Conservation (phyloP, 1,140 invertebrate species). For the Phenacoccus solenopsis region DNA sequence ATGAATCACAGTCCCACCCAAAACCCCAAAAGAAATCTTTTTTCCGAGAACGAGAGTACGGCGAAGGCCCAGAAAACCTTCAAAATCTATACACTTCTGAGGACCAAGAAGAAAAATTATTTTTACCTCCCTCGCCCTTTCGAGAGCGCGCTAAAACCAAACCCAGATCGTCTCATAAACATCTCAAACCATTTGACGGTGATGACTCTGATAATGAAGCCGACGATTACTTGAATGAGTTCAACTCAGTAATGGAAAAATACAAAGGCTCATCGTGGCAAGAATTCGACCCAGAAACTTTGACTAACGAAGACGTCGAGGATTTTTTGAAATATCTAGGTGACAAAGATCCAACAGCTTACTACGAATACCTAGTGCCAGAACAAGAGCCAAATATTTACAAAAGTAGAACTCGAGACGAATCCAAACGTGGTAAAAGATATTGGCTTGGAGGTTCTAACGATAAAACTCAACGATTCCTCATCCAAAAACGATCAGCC, state of each 20-base stretch:
- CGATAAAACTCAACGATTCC: not conserved
- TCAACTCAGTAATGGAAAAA: conserved; percentile 20
- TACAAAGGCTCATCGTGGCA: conserved; percentile 10
- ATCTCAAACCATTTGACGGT: conserved; percentile 23
- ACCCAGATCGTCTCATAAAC: conserved; percentile 20
- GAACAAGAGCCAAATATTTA: conserved; percentile 23
- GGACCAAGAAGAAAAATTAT: conserved; percentile 16
- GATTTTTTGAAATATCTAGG: conserved; percentile 22
- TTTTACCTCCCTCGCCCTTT: conserved; percentile 24
- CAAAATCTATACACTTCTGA: conserved; percentile 19
- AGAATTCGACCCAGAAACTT: conserved; percentile 21
- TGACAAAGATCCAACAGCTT: conserved; percentile 18
- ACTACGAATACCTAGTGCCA: conserved; percentile 22
- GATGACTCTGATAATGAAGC: conserved; percentile 26
- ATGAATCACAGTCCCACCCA: not conserved
- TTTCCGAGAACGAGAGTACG: conserved; percentile 26
- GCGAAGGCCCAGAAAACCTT: conserved; percentile 20
- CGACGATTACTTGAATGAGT: conserved; percentile 19
- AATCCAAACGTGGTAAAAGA: not conserved
- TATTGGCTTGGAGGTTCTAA: not conserved
- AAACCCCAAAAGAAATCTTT: conserved; percentile 23
- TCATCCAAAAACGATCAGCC: not conserved
- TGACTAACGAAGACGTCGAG: conserved; percentile 23
- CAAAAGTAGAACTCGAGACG: conserved; percentile 23
- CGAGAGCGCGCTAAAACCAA: conserved; percentile 24